These are phyloP conservation scores for Miltochrista miniata DNA, from an alignment of 2,888 invertebrate genomes.

Conservation along the genomic window DNA sequence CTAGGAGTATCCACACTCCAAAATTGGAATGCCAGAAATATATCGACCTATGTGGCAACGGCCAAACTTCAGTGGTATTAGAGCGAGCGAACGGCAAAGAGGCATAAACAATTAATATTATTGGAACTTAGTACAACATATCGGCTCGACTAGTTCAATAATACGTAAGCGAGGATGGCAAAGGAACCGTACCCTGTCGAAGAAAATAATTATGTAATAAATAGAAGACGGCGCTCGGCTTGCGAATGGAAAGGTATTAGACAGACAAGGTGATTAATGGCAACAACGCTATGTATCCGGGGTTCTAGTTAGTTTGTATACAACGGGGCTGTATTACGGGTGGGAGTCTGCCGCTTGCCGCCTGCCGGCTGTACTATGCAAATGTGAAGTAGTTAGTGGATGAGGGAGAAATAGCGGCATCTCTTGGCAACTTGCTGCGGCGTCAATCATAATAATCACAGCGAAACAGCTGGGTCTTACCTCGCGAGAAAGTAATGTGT, in stretches of 20 bases:
- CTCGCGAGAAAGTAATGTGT: slow-evolving; percentile 27
- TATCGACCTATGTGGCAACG: too few relatives aligned
- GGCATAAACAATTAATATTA: slow-evolving; percentile 76
- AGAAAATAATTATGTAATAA: slow-evolving; percentile 80
- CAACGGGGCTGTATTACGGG: slow-evolving; percentile 44
- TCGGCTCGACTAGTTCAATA: slow-evolving; percentile 56
- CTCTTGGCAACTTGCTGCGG: slow-evolving; percentile 65
- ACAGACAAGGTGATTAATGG: slow-evolving; percentile 80
- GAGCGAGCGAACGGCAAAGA: slow-evolving; percentile 64
- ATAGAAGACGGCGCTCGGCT: slow-evolving; percentile 69
- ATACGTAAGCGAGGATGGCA: slow-evolving; percentile 55
- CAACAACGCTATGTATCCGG: slow-evolving; percentile 58
- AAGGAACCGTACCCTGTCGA: slow-evolving; percentile 64
- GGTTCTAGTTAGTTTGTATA: slow-evolving; percentile 56
- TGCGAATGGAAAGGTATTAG: slow-evolving; percentile 79
- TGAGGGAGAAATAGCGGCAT: slow-evolving; percentile 62
- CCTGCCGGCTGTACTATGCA: slow-evolving; percentile 62
- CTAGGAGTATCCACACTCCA: slow-evolving; percentile 35
- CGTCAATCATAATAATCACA: slow-evolving; percentile 69
- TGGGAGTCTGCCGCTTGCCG: slow-evolving; percentile 49
- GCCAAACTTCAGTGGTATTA: slow-evolving; percentile 49
- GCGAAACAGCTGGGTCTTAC: slow-evolving; percentile 53
- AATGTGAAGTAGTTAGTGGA: slow-evolving; percentile 70
- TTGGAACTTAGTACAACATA: slow-evolving; percentile 74
- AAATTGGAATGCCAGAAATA: slow-evolving; percentile 40